These are phyloP conservation scores for Hormiphora californensis DNA, from an alignment of 37 sponge, comb jelly and placozoan species.

Conservation along the genomic window DNA sequence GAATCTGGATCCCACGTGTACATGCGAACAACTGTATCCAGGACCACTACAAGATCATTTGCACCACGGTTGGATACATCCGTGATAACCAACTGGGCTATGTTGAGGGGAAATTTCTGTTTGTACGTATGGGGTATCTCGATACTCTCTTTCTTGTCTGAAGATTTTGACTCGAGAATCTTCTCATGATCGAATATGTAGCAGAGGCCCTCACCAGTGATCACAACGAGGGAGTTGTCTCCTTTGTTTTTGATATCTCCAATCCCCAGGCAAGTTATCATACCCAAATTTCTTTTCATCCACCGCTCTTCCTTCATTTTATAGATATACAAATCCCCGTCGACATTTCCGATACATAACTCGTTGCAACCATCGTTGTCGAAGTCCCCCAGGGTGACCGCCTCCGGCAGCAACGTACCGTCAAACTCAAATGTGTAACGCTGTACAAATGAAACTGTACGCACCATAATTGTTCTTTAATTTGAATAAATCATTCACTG, in stretches of 20 bases:
- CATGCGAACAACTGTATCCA: conserved; percentile 19
- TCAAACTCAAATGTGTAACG: conserved; percentile 32
- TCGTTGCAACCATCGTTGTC: conserved; percentile 44
- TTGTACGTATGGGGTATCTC: conserved; percentile 19
- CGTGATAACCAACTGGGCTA: conserved; percentile 1
- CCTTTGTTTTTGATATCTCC: conserved; percentile 40
- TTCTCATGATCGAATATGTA: conserved; percentile 48
- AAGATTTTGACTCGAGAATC: not conserved
- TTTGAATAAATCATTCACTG: too few species aligned
- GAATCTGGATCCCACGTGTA: conserved; percentile 39
- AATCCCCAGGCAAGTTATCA: conserved; percentile 38
- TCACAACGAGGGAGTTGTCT: conserved; percentile 23
- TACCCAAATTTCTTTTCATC: not conserved
- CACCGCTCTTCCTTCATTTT: not conserved
- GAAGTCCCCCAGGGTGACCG: conserved; percentile 15
- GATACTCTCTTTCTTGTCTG: not conserved
- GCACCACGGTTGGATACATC: conserved; percentile 41
- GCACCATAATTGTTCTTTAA: not conserved
- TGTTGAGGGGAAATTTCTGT: conserved; percentile 39
- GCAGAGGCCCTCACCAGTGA: conserved; percentile 48
- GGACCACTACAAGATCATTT: conserved; percentile 25
- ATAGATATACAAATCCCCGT: conserved; percentile 17
- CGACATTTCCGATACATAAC: conserved; percentile 40
- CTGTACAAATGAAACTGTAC: conserved; percentile 49
- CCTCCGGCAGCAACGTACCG: conserved; percentile 16